Base-by-base conservation (phyloP, 2,113 vertebrate genomes). In the Chrysochloris asiatica region DNA sequence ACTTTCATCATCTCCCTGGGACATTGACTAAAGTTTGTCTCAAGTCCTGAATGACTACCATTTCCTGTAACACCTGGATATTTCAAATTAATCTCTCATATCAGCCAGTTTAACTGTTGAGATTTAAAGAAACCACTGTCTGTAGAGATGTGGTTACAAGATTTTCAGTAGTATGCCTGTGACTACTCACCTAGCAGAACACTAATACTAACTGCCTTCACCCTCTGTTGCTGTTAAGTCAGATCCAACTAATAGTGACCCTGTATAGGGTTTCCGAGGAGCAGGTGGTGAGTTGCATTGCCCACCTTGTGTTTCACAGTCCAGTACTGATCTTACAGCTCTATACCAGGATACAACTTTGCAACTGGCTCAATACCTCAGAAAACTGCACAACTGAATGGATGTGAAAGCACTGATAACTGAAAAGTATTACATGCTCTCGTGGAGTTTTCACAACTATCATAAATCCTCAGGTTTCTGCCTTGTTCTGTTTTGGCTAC, bases 111-210 rank as follows among this genome's bases (percentile, higher is more conserved):
- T 73, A 83, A 24, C 43, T 59, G 45, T 0, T 69, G n/a, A 69
- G 26, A 72, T 45, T 61, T 43, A 88, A 61, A 30, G 43, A 95
- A 93, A 94, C 50, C 86, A 80, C 33, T 59, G 21, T 95, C 92
- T 89, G 87, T 8, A 61, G 48, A 63, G 61, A 67, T 75, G 65
- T 59, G 69, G 71, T 69, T 87, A 61, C 7, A 79, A 77, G 88
- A 88, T 79, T 93, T 85, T 38, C 56, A 41, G 93, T 75, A 59
- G 5, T 24, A 67, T 80, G 43, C 17, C 45, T 43, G 16, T 92
- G 79, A 94, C 71, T 65, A 52, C 48, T 80, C 76, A 72, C 52
- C 30, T 59, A 86, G n/a, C 59, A 83, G 72, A 88, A 61, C 30
- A 43, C 81, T 61, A 22, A 73, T 56, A 56, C 63, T 43, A 50